Base-by-base conservation (phyloP, 2,888 invertebrate genomes). In the Augochlorella aurata region DNA sequence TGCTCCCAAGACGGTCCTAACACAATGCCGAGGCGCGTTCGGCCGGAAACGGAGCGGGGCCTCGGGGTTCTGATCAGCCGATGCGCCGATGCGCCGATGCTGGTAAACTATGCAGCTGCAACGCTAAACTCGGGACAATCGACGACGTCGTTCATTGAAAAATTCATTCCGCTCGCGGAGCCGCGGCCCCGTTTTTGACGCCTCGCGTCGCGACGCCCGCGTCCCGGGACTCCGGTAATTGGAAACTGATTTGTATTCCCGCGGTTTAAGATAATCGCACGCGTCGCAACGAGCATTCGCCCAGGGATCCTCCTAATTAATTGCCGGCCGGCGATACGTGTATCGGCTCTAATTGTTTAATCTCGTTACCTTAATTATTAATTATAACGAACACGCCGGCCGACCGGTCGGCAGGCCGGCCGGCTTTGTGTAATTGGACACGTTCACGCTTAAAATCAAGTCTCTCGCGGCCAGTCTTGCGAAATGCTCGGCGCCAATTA, bases 1-100 rank as follows among this genome's bases (percentile, higher is more conserved):
- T 84, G 83, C 84, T 88, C 88, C 88, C 88, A 89, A 88, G 88
- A 74, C 77, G 88, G 71, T 74, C 79, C 87, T 84, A 88, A 85
- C 85, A 77, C 88, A 78, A 88, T 85, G 80, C 81, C 81, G 9
- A 44, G 29, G 75, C 70, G 79, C 77, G 76, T 81, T 77, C 81
- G 65, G 65, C 73, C 80, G 71, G 83, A 82, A 88, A 80, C 88
- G 29, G 29, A 1, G 29, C 29, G 29, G 29, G 29, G 29, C 29
- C 29, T 29, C 29, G 29, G 29, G 1, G 2, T 29, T 29, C 29
- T 29, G 12, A 9, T 47, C 47, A 10, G 47, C 47, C 9, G 47
- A 1, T 9, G 8, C 10, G 2, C 0, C 77, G 63, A 47, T 47
- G 72, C 54, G 52, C 68, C 38, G 47, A n/a, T n/a, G 38, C 49